A percentile compares a stretch with the other conserved stretches of the same genome.
These are phyloP conservation scores for Argyresthia goedartella DNA, from an alignment of 2,888 invertebrate species.

Conservation along the genomic window DNA sequence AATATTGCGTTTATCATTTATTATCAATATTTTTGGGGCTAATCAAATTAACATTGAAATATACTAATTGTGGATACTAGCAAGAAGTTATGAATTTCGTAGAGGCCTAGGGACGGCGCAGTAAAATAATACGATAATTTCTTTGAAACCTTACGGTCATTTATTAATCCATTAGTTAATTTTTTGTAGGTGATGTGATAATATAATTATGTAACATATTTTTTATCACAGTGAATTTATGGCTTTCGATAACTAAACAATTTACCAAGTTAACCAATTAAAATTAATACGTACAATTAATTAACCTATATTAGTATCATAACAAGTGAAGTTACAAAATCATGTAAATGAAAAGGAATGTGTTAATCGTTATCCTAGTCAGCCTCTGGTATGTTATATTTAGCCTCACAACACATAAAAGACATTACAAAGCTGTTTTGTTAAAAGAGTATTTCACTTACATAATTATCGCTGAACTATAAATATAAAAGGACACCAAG, in stretches of 20 bases:
- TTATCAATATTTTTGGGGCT: slow-evolving; percentile 12
- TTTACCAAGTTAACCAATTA: not conserved
- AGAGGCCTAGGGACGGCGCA: too few species aligned
- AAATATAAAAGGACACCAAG: too few species aligned
- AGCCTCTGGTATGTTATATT: not conserved
- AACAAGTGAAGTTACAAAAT: not conserved
- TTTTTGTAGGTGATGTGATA: slow-evolving; percentile 8
- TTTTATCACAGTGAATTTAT: slow-evolving; percentile 43
- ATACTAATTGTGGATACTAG: not conserved
- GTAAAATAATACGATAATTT: too few species aligned
- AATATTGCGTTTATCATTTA: slow-evolving; percentile 2
- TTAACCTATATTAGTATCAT: not conserved
- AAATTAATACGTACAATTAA: not conserved
- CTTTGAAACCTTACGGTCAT: too few species aligned
- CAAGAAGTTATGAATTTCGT: too few species aligned
- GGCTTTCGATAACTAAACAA: slow-evolving; percentile 1
- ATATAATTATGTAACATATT: slow-evolving; percentile 24
- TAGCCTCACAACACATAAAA: not conserved
- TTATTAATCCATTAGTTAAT: too few species aligned
- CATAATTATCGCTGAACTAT: too few species aligned
- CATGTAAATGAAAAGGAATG: too few species aligned
- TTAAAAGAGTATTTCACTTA: too few species aligned
- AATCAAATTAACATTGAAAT: slow-evolving; percentile 1
- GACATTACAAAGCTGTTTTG: too few species aligned
- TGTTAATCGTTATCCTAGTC: not conserved